Base-by-base conservation (phyloP, 2,113 vertebrate genomes). In the Australoheros scitulus region DNA sequence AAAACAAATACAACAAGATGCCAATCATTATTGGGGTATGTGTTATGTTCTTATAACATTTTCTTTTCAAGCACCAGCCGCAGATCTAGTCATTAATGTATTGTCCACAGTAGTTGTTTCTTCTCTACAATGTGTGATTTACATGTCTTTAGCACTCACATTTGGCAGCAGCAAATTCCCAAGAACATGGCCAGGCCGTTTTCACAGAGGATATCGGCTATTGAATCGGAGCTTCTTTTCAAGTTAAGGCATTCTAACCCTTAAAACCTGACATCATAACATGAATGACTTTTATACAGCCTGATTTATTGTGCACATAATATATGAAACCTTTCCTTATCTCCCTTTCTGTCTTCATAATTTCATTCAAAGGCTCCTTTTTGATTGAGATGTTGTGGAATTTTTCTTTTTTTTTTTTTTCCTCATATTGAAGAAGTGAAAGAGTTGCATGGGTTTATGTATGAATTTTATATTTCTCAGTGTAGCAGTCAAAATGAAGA, bases 271-370 rank as follows among this genome's bases (percentile, higher is more conserved):
- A 32, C 68, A n/a, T 55, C 47, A 72, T 72, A 55, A 3, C 68
- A 55, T 3, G 47, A 72, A 72, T 72, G 47, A 18, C 47, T 72
- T 72, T 55, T 55, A 72, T 9, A n/a, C 11, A 72, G 47, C 13
- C 68, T 9, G 26, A 72, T 55, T 55, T 72, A 72, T 55, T 55
- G 68, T n/a, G 26, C 47, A n/a, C 52, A 72, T 72, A 72, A 72
- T 55, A 72, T 34, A n/a, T 11, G 52, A 72, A 72, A 72, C 26
- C 68, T 72, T 56, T n/a, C 43, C 57, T 75, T 38, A 55, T 47
- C 55, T 59, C 36, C 11, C 63, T 70, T 83, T 79, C 50, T 58
- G 36, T 64, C 65, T 55, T 84, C 7, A 32, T 60, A n/a, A 65
- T 63, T 29, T 77, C 18, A 34, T 75, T 74, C 58, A 77, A 50